These are phyloP conservation scores for Metopolophium dirhodum DNA, from an alignment of 1,140 invertebrate species.

Conservation along the genomic window DNA sequence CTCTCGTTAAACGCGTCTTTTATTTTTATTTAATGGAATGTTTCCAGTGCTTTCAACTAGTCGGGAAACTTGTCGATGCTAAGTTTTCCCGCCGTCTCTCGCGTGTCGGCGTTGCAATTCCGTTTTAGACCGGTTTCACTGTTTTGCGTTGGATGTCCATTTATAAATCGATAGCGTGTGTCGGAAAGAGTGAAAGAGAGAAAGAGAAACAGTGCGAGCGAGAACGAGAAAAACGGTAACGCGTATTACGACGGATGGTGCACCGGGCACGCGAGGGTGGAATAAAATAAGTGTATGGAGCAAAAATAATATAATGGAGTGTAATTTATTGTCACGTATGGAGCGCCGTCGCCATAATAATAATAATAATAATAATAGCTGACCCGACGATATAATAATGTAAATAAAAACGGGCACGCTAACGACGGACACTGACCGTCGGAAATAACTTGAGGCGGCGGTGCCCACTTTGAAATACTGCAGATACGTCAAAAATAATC, in stretches of 20 bases:
- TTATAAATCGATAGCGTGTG: not conserved
- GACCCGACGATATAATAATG: not conserved
- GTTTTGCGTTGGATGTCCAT: not conserved
- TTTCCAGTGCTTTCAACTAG: not conserved
- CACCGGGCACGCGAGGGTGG: not conserved
- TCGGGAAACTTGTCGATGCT: not conserved
- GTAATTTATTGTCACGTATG: not conserved
- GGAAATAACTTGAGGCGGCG: not conserved
- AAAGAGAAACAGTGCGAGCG: not conserved
- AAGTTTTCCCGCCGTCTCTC: not conserved
- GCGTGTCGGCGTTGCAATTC: not conserved
- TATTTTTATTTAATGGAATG: not conserved
- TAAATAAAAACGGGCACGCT: not conserved
- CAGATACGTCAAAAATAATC: conserved; percentile 9
- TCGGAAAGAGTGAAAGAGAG: not conserved
- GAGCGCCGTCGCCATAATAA: not conserved
- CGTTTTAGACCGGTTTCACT: not conserved
- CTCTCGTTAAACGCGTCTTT: not conserved
- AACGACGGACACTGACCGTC: not conserved
- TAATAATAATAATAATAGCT: not conserved
- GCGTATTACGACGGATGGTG: not conserved
- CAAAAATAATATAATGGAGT: not conserved
- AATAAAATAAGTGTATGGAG: not conserved
- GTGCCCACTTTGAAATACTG: not conserved
- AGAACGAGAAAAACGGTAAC: not conserved